Evolutionary conservation across 2,888 invertebrate species (phyloP).

Genomic region (Drosophila barbarae): DNA sequence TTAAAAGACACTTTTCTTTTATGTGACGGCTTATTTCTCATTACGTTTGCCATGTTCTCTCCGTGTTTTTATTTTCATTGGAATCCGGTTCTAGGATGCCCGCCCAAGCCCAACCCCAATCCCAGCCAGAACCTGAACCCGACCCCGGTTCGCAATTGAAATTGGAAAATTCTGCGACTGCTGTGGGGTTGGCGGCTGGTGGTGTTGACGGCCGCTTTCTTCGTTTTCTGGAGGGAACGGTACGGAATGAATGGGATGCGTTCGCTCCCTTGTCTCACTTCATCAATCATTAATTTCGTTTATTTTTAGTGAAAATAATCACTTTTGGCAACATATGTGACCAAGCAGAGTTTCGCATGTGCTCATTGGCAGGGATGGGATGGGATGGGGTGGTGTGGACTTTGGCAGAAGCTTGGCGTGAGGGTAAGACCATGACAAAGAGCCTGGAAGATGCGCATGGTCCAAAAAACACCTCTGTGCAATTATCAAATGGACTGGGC

Average conservation of each 20-base stretch:
- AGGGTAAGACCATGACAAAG: conserved; percentile 46
- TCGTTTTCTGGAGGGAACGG: conserved; percentile 17
- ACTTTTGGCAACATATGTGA: conserved; percentile 70
- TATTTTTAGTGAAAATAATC: conserved; percentile 72
- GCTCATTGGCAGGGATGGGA: conserved; percentile 39
- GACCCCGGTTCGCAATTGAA: conserved; percentile 22
- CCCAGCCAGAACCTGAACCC: neutral
- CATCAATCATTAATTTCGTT: conserved; percentile 72
- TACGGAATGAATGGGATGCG: conserved; percentile 28
- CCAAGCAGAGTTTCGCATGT: conserved; percentile 63
- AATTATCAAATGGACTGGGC: conserved; percentile 65
- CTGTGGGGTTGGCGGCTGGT: conserved; percentile 29
- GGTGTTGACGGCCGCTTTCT: conserved; percentile 33
- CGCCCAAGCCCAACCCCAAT: neutral
- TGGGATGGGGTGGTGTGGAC: conserved; percentile 10
- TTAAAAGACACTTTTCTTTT: conserved; percentile 67
- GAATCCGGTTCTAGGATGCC: conserved; percentile 18
- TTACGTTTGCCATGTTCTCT: conserved; percentile 55
- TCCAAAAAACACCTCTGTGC: conserved; percentile 55
- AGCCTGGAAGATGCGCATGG: conserved; percentile 43
- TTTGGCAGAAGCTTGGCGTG: conserved; percentile 1
- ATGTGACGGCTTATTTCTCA: conserved; percentile 59
- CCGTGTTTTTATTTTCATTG: conserved; percentile 33
- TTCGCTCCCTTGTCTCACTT: conserved; percentile 68
- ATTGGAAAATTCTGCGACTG: conserved; percentile 25